phyloP scores from a whole-genome alignment of 2,113 vertebrate genomes.

The Zosterops hypoxanthus region DNA sequence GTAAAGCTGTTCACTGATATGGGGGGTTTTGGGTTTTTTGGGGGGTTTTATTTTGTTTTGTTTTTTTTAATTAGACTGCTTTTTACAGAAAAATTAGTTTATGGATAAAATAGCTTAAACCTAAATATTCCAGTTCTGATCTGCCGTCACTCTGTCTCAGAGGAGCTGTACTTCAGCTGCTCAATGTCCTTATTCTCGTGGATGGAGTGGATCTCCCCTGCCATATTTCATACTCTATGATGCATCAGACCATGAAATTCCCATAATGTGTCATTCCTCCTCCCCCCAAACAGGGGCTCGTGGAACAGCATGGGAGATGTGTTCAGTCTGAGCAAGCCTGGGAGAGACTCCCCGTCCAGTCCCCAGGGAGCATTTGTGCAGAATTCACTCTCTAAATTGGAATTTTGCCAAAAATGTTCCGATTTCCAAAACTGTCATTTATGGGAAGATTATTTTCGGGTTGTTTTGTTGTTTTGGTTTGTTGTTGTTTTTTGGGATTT shows the following conservation, averaged over 20 bases:
- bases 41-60: not conserved
- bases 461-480: not conserved
- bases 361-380: not conserved
- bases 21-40: too few species aligned
- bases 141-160: not conserved
- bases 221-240: not conserved
- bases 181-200: not conserved
- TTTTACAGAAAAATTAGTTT: not conserved
- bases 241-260: slow-evolving; percentile 25
- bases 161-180: not conserved
- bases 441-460: not conserved
- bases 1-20: not conserved
- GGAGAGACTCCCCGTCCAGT: not conserved
- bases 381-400: not conserved
- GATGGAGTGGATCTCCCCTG: slow-evolving; percentile 4
- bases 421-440: not conserved
- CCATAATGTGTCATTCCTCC: not conserved
- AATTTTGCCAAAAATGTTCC: not conserved
- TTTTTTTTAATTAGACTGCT: not conserved
- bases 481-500: not conserved
- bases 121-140: not conserved
- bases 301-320: not conserved
- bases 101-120: not conserved
- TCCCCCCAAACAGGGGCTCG: not conserved
- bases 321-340: not conserved